phyloP scores from a whole-genome alignment of 2,113 vertebrate genomes.

The Pollimyrus isidori region DNA sequence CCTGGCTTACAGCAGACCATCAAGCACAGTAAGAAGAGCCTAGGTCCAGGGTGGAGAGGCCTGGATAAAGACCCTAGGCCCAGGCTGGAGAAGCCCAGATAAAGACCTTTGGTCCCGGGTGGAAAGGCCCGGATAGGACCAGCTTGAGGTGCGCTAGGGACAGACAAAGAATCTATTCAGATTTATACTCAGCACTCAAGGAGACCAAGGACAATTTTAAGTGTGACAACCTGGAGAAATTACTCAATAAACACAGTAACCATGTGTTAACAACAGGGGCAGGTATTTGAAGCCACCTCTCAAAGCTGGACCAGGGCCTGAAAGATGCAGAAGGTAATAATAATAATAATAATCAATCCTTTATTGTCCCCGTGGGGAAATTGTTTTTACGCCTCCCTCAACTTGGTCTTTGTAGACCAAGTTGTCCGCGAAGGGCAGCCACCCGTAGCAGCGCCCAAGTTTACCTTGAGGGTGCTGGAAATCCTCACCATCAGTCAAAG shows the following conservation, averaged over 20 bases:
- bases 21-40: neutral
- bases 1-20: neutral
- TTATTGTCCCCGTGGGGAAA: too few species aligned
- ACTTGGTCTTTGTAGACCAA: too few species aligned
- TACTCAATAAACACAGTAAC: neutral
- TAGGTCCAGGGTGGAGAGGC: neutral
- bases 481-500: neutral
- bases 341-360: too few species aligned
- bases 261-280: neutral
- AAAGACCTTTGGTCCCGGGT: too few species aligned
- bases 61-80: neutral
- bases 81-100: too few species aligned
- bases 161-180: neutral
- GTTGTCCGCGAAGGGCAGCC: too few species aligned
- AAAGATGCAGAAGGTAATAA: neutral
- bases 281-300: neutral
- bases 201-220: neutral
- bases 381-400: too few species aligned
- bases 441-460: too few species aligned
- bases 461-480: neutral
- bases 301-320: neutral
- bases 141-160: neutral
- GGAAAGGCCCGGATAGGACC: too few species aligned
- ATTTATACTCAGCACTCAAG: neutral
- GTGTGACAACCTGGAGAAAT: neutral